Evolutionary conservation across 2,113 vertebrate species (phyloP), one percentile per base, ranked within the genome.

Genomic region (Gallinago undulata): DNA sequence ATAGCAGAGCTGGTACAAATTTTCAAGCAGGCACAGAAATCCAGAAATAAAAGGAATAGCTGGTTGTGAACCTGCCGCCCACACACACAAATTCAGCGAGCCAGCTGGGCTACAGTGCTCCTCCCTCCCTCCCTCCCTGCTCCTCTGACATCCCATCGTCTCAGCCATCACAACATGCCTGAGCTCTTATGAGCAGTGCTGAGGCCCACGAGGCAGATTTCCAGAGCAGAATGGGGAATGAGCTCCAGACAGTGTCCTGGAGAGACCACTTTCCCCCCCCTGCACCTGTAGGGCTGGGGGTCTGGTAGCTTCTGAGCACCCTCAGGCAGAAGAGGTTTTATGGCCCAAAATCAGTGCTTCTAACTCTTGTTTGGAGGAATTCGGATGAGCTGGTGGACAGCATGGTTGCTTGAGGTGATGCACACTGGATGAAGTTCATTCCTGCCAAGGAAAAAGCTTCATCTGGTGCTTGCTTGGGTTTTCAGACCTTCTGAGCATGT

Each of bases 1-100:
- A 10, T 17, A 50, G 31, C 48, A 66, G 23, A 84, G 69, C 73
- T 74, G 31, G 48, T 73, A 57, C 80, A 82, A 48, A 66, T 89
- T 76, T 92, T 73, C 80, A 87, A 69, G 62, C 62, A 66, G 57
- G 24, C 69, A 50, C 21, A 72, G 66, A 84, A 76, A 94, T 73
- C 33, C 80, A 95, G 83, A 92, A 96, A 63, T 87, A 63, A 79
- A 92, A 92, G 27, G 80, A 95, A 82, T 90, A 68, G n/a, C 73
- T 96, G 76, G 22, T 70, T 60, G 24, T 87, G 88, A 90, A 84
- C 86, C 56, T 82, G 60, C 86, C 41, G 3, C 77, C 80, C 69
- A 80, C 88, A 2, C 23, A 66, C 57, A 57, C 28, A 81, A 70
- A 57, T 37, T 33, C 83, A 92, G 76, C 0, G 6, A 66, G 66